Evolutionary conservation across 2,797 vertebrate species (phyloP).

Genomic region (Cyprinella venusta): DNA sequence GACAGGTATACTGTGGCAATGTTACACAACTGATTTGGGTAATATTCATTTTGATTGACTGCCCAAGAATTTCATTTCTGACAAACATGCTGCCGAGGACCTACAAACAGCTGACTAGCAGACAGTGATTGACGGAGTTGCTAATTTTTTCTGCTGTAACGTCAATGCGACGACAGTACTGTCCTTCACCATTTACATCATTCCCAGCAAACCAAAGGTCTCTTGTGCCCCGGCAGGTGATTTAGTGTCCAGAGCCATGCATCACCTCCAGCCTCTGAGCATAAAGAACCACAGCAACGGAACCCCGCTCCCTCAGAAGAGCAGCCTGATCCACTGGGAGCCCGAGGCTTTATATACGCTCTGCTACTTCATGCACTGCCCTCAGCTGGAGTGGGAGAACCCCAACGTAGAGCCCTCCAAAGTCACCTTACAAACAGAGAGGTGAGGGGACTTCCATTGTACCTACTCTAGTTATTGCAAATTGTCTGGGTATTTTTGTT

Average conservation of each 20-base stretch:
- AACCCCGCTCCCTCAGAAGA: conserved; percentile 90
- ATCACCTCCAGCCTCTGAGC: conserved; percentile 92
- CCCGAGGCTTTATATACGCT: conserved; percentile 95
- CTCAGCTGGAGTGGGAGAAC: conserved; percentile 97
- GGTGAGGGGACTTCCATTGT: conserved; percentile 75
- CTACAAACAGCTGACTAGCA: conserved; percentile 32
- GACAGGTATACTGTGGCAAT: neutral
- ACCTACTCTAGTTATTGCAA: neutral
- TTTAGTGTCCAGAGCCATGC: conserved; percentile 94
- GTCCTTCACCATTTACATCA: conserved; percentile 40
- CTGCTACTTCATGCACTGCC: conserved; percentile 99
- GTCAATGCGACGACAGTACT: conserved; percentile 19
- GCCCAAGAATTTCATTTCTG: conserved; percentile 41
- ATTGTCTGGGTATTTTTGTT: neutral
- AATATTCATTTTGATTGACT: conserved; percentile 41
- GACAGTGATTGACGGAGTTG: conserved; percentile 15
- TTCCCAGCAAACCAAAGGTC: conserved; percentile 26
- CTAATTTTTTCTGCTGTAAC: conserved; percentile 31
- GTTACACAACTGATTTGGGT: conserved; percentile 23
- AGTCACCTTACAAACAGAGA: conserved; percentile 92
- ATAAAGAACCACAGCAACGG: conserved; percentile 89
- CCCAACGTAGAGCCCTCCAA: conserved; percentile 94
- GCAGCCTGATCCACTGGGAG: conserved; percentile 89
- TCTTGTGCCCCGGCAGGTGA: conserved; percentile 81
- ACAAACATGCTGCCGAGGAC: neutral